Conservation (phyloP, 2,113 vertebrate genomes). For the Propithecus coquereli region DNA sequence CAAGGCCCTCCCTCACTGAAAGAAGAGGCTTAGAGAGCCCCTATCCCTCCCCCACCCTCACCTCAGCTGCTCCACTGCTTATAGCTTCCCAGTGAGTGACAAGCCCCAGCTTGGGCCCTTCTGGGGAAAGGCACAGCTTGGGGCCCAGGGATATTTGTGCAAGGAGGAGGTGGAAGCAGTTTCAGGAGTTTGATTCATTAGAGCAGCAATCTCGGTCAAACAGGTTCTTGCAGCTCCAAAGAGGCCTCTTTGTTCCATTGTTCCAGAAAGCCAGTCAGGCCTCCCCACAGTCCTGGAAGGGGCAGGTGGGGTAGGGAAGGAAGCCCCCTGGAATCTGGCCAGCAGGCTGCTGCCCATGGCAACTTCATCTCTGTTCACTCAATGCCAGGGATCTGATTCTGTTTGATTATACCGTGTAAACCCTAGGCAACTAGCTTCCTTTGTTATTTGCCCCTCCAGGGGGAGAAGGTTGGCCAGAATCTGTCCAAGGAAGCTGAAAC, state of each 20-base stretch:
- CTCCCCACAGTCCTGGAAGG: slow-evolving; percentile 4
- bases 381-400: neutral
- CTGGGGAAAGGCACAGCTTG: neutral
- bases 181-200: slow-evolving; percentile 65
- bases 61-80: neutral
- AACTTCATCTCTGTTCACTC: slow-evolving; percentile 19
- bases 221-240: slow-evolving; percentile 70
- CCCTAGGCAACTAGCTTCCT: neutral
- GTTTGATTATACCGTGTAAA: slow-evolving; percentile 27
- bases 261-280: slow-evolving; percentile 55
- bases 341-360: neutral
- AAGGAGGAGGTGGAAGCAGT: slow-evolving; percentile 68
- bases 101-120: slow-evolving; percentile 58
- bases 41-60: neutral
- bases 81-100: neutral
- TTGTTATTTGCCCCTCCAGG: neutral
- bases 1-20: neutral
- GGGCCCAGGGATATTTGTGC: slow-evolving; percentile 65
- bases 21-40: neutral
- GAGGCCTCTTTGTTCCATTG: slow-evolving; percentile 73
- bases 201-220: slow-evolving; percentile 67
- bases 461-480: neutral
- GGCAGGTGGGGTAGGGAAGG: neutral
- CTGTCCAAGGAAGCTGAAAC: neutral
- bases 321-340: slow-evolving; percentile 60